Evolutionary conservation across 2,797 vertebrate genomes (phyloP).

Genomic region (Hozukius guyotensis): DNA sequence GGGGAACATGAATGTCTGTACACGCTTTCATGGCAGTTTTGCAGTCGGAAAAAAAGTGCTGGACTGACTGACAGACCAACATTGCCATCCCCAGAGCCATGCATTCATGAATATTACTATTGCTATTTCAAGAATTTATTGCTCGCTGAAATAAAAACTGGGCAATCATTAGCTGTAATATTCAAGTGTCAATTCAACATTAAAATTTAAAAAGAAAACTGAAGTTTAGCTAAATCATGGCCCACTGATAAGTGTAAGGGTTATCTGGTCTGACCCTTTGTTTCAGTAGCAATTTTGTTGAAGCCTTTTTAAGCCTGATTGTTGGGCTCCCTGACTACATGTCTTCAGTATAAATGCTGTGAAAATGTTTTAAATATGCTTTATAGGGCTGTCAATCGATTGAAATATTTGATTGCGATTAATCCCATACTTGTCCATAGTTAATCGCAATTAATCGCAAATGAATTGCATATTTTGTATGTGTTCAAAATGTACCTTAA

Average conservation of each 20-base stretch:
- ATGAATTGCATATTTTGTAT: too few relatives aligned
- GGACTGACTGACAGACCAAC: not conserved
- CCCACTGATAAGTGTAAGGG: not conserved
- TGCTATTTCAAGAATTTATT: not conserved
- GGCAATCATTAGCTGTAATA: not conserved
- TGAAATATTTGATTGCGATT: too few relatives aligned
- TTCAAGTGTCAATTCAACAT: not conserved
- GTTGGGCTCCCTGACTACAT: not conserved
- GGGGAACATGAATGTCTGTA: not conserved
- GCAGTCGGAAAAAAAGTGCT: not conserved
- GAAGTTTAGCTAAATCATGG: not conserved
- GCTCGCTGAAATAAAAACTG: not conserved
- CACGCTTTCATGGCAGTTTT: not conserved
- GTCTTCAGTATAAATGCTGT: not conserved
- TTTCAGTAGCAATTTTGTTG: not conserved
- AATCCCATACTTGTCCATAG: too few relatives aligned
- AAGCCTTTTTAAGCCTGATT: not conserved
- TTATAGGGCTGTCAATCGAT: not conserved
- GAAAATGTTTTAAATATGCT: not conserved
- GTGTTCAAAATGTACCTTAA: too few relatives aligned
- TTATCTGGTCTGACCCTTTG: not conserved
- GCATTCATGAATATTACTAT: not conserved
- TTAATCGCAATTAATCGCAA: too few relatives aligned
- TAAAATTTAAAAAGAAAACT: not conserved
- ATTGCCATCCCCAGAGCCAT: not conserved